These are phyloP conservation scores for Aradus depressus DNA, from an alignment of 2,888 invertebrate genomes.

Conservation along the genomic window DNA sequence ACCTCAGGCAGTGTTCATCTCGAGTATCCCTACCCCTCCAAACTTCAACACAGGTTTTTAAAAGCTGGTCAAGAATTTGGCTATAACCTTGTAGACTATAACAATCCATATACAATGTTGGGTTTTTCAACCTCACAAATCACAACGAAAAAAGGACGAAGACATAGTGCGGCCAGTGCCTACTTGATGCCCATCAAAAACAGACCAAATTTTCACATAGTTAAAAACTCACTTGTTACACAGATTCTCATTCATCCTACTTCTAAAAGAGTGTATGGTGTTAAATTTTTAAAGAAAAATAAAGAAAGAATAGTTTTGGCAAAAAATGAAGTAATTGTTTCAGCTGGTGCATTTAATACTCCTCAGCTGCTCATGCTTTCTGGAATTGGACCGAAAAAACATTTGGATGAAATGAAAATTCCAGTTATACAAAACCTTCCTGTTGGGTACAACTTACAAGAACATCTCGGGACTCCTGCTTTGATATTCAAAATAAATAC, in stretches of 20 bases:
- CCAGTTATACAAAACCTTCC: constrained; percentile 44
- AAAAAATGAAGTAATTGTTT: constrained; percentile 56
- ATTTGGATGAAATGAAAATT: constrained; percentile 43
- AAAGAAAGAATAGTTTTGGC: constrained; percentile 42
- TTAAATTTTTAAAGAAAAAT: constrained; percentile 42
- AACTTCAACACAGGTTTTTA: constrained; percentile 51
- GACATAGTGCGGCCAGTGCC: constrained; percentile 28
- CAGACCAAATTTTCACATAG: constrained; percentile 45
- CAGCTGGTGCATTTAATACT: constrained; percentile 65
- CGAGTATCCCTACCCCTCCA: constrained; percentile 51
- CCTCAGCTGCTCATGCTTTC: constrained; percentile 77
- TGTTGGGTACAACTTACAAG: constrained; percentile 49
- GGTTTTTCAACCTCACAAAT: constrained; percentile 28
- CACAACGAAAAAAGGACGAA: constrained; percentile 22
- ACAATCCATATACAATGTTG: constrained; percentile 26
- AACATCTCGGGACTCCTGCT: constrained; percentile 24
- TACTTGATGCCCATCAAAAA: constrained; percentile 27
- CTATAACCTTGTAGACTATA: constrained; percentile 50
- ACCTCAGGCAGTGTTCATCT: constrained; percentile 55
- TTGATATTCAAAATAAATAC: constrained; percentile 22
- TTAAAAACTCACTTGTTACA: constrained; percentile 44
- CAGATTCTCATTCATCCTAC: constrained; percentile 43
- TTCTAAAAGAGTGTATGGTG: constrained; percentile 44
- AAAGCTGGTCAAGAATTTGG: constrained; percentile 57
- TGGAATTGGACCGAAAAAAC: constrained; percentile 52